Percentiles rank a stretch among this genome's conserved stretches.
Evolutionary conservation across 2,888 invertebrate genomes (phyloP).

Genomic region (Phymatocera aterrima): DNA sequence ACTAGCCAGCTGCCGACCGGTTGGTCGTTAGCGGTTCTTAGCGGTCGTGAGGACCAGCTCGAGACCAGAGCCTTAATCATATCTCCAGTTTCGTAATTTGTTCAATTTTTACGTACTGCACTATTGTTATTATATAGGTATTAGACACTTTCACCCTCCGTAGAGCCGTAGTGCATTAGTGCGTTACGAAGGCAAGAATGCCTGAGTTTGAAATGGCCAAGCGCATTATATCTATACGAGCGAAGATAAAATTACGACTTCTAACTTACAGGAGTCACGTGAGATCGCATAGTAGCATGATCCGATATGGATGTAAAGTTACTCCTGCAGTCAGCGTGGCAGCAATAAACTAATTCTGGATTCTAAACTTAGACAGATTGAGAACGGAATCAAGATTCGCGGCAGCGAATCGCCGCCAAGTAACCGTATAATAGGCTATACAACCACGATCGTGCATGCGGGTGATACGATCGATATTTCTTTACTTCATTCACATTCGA

Average conservation of each 20-base stretch:
- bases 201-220: not conserved
- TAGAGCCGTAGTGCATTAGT: not conserved
- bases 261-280: constrained; percentile 21
- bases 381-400: too few relatives aligned
- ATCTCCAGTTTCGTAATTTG: constrained; percentile 40
- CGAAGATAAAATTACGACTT: constrained; percentile 26
- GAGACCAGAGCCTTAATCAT: constrained; percentile 17
- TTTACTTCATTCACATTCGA: not conserved
- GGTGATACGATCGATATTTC: not conserved
- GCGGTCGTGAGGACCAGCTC: constrained; percentile 37
- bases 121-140: constrained; percentile 33
- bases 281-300: constrained; percentile 30
- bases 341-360: too few relatives aligned
- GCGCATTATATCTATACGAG: not conserved
- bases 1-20: constrained; percentile 26
- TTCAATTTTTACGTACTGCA: constrained; percentile 32
- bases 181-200: constrained; percentile 28
- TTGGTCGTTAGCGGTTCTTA: constrained; percentile 39
- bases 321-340: not conserved
- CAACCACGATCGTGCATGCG: not conserved
- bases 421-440: too few relatives aligned
- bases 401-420: too few relatives aligned
- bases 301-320: constrained; percentile 8
- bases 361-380: too few relatives aligned
- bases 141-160: constrained; percentile 40